Percentiles rank a stretch among this genome's conserved stretches.
phyloP scores from a whole-genome alignment of 2,888 invertebrate species.

The Argyresthia albistria region DNA sequence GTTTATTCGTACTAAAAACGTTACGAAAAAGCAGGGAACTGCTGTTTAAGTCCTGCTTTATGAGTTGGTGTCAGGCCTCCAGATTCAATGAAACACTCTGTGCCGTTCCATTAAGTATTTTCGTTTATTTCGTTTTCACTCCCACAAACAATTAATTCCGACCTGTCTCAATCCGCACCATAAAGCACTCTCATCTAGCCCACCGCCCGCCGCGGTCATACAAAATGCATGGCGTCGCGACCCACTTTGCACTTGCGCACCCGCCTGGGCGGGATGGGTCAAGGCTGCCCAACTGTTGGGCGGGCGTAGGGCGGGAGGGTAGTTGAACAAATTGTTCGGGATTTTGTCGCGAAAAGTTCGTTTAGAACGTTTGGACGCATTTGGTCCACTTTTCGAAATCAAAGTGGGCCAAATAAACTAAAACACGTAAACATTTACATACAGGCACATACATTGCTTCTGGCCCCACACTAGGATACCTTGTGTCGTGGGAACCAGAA shows the following conservation, averaged over 20 bases:
- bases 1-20: too few relatives aligned
- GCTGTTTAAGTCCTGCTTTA: too few relatives aligned
- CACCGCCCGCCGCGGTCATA: background rate
- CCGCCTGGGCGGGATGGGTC: background rate
- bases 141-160: background rate
- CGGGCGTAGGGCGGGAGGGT: background rate
- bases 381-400: background rate
- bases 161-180: too few relatives aligned
- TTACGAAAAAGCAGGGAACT: too few relatives aligned
- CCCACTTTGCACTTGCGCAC: background rate
- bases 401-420: background rate
- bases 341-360: background rate
- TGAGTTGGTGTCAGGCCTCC: too few relatives aligned
- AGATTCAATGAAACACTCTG: too few relatives aligned
- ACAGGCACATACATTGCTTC: too few relatives aligned
- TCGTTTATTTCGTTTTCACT: too few relatives aligned
- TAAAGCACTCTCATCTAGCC: constrained; percentile 3
- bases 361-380: background rate
- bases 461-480: too few relatives aligned
- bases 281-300: background rate
- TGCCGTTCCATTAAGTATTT: too few relatives aligned
- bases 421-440: background rate
- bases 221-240: background rate
- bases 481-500: too few relatives aligned
- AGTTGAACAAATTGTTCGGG: background rate